These are phyloP conservation scores for Sinocyclocheilus maitianheensis DNA, from an alignment of 2,113 vertebrate genomes.

Conservation along the genomic window DNA sequence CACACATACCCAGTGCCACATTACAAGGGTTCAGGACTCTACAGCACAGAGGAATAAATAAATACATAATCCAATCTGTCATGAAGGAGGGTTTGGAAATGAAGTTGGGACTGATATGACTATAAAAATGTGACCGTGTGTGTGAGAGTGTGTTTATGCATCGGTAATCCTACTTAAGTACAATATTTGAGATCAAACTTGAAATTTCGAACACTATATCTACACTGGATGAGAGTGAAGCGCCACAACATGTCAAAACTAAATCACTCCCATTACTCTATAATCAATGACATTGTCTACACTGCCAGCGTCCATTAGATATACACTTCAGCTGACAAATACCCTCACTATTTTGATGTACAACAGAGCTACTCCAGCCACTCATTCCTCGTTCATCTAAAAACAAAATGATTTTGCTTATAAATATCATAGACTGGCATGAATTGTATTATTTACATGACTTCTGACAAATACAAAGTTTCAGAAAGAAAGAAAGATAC, in stretches of 20 bases:
- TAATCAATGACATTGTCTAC: not conserved
- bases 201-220: constrained; percentile 6
- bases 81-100: not conserved
- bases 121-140: constrained; percentile 6
- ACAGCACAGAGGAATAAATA: not conserved
- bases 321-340: not conserved
- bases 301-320: not conserved
- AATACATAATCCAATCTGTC: constrained; percentile 12
- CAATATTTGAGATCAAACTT: constrained; percentile 13
- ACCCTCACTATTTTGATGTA: not conserved
- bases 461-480: not conserved
- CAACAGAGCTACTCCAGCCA: not conserved
- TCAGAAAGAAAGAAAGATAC: too few relatives aligned
- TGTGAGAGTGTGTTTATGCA: constrained; percentile 11
- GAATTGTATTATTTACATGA: not conserved
- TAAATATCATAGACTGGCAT: not conserved
- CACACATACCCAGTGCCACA: not conserved
- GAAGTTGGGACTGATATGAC: constrained; percentile 1
- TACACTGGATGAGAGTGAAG: not conserved
- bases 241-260: not conserved
- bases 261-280: not conserved
- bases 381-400: not conserved
- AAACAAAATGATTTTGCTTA: not conserved
- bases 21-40: not conserved
- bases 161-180: not conserved